Conservation (phyloP, 2,888 invertebrate species). For the Drosophila affinis region DNA sequence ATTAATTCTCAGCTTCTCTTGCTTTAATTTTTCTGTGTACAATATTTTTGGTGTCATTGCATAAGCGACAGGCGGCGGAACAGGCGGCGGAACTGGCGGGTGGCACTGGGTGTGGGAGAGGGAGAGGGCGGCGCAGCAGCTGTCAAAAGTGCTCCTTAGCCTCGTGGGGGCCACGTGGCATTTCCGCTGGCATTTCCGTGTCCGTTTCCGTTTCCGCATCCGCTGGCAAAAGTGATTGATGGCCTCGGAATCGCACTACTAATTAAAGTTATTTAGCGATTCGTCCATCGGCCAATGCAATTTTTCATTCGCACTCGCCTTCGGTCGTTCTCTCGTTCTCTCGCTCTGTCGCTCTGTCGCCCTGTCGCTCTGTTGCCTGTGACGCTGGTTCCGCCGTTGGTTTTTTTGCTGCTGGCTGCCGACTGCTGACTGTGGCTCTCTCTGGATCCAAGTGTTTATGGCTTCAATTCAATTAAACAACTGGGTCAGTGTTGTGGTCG, state of each 20-base stretch:
- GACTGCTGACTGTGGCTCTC: constrained; percentile 14
- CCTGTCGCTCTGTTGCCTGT: not conserved
- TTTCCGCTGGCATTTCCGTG: constrained; percentile 36
- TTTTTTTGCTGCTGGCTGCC: not conserved
- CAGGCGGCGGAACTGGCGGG: not conserved
- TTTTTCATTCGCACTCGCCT: constrained; percentile 50
- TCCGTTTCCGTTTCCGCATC: constrained; percentile 22
- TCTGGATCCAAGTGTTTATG: constrained; percentile 68
- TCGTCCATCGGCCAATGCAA: constrained; percentile 44
- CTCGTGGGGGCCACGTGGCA: constrained; percentile 37
- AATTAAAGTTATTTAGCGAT: constrained; percentile 73
- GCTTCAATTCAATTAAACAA: constrained; percentile 79
- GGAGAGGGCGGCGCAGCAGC: constrained; percentile 7
- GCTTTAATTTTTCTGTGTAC: constrained; percentile 19
- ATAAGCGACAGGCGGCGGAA: constrained; percentile 31
- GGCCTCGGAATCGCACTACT: constrained; percentile 59
- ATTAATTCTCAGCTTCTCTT: constrained; percentile 23
- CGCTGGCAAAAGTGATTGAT: constrained; percentile 56
- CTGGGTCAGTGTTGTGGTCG: constrained; percentile 65
- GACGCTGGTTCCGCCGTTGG: not conserved
- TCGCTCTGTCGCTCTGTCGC: not conserved
- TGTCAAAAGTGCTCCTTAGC: constrained; percentile 50
- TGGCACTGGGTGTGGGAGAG: too few species aligned
- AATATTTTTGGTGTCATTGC: constrained; percentile 22
- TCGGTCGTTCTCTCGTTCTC: not conserved